phyloP scores from a whole-genome alignment of 2,113 vertebrate genomes.

The Smithornis capensis region DNA sequence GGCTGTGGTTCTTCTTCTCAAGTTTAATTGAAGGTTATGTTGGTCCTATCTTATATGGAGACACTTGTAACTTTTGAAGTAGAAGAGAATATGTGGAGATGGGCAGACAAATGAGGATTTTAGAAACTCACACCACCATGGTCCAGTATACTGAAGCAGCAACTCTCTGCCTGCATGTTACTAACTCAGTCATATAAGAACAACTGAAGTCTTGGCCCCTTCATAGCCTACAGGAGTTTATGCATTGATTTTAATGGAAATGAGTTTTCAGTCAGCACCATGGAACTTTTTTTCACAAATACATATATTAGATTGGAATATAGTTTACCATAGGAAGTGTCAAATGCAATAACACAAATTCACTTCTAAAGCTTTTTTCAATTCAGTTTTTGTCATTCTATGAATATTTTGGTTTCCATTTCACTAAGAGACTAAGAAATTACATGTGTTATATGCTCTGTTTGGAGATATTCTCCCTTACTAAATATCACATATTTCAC shows the following conservation, averaged over 20 bases:
- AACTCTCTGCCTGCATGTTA: neutral
- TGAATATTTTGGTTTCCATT: neutral
- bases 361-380: neutral
- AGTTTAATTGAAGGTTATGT: neutral
- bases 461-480: neutral
- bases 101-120: neutral
- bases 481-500: neutral
- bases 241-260: neutral
- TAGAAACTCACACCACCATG: neutral
- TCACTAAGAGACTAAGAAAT: neutral
- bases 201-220: neutral
- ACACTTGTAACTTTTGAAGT: rapidly evolving
- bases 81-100: neutral
- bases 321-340: neutral
- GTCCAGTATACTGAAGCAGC: neutral
- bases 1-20: neutral
- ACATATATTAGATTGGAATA: neutral
- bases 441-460: neutral
- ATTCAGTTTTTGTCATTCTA: neutral
- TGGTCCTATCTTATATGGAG: rapidly evolving
- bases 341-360: neutral
- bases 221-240: neutral
- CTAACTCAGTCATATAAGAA: neutral
- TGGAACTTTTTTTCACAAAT: neutral
- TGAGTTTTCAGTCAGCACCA: neutral